Base-by-base conservation (phyloP, 2,113 vertebrate genomes). In the Microtus pennsylvanicus region DNA sequence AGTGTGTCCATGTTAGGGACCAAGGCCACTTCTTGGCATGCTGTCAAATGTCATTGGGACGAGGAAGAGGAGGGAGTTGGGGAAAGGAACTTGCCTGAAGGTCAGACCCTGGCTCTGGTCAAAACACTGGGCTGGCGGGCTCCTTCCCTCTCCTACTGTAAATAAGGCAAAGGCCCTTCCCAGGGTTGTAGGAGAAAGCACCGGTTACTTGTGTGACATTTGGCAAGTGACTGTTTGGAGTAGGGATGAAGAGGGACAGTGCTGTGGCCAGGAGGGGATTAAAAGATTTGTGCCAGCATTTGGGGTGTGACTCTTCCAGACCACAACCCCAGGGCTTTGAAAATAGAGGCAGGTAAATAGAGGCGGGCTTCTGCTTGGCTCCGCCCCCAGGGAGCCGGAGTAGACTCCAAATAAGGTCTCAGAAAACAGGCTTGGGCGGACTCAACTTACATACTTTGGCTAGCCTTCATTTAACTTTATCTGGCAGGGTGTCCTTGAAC, bases 381-480 rank as follows among this genome's bases (percentile, higher is more conserved):
- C 72, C 52, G 1, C 80, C 76, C 70, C 22, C 0, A 8, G 52
- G 7, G 90, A 89, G 65, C 74, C 72, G 10, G 24, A 5, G 6
- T 14, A 5, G 33, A 80, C 65, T 77, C 97, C 97, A 95, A 96
- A 98, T 97, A 97, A 97, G 94, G 96, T 33, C 61, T 96, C 78
- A 78, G 94, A 67, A 35, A 42, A 5, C 38, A 61, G 52, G 4
- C 67, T 42, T 8, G 77, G 58, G 70, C 9, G 0, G 1, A 21
- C 38, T 88, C 19, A 74, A 21, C 35, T 88, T 1, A 2, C 75
- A 83, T 21, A 14, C n/a, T 21, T 7, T 28, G 12, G 78, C 75
- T n/a, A 6, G 52, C 24, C 88, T 65, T 42, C 3, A 0, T 58
- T 89, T 80, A 55, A 4, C 13, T 14, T 38, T 33, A 74, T 50